phyloP scores from a whole-genome alignment of 2,888 invertebrate species.

The Tiliacea citrago region DNA sequence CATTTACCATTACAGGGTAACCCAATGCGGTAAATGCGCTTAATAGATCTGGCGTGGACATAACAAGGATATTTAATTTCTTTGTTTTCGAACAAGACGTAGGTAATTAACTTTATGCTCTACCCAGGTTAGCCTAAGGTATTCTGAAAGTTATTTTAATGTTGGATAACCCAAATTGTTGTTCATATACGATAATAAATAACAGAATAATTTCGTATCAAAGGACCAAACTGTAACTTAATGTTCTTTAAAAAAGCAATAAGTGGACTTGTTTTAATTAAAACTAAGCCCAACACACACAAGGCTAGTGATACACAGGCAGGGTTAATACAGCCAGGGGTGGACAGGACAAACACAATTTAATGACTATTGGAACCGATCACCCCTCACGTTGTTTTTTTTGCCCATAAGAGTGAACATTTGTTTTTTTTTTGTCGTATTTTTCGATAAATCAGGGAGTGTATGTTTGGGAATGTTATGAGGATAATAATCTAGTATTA shows the following conservation, averaged over 20 bases:
- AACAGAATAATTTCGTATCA: conserved; percentile 3
- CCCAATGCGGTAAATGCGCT: no score
- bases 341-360: conserved; percentile 77
- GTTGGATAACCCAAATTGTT: neutral
- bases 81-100: conserved; percentile 11
- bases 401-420: conserved; percentile 33
- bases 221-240: conserved; percentile 36
- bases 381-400: conserved; percentile 64
- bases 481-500: conserved; percentile 35
- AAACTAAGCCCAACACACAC: conserved; percentile 51
- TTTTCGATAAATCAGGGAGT: conserved; percentile 35
- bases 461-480: conserved; percentile 33
- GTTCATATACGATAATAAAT: neutral
- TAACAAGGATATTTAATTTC: neutral
- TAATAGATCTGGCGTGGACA: neutral
- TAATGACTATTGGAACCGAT: conserved; percentile 78
- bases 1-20: no score
- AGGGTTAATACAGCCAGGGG: conserved; percentile 48
- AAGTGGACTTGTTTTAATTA: conserved; percentile 57
- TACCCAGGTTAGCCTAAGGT: neutral
- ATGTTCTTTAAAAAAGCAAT: conserved; percentile 30
- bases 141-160: neutral
- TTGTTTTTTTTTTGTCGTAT: conserved; percentile 16
- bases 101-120: neutral
- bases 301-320: conserved; percentile 56